Conservation (phyloP, 2,113 vertebrate genomes). For the Ochotona curzoniae region DNA sequence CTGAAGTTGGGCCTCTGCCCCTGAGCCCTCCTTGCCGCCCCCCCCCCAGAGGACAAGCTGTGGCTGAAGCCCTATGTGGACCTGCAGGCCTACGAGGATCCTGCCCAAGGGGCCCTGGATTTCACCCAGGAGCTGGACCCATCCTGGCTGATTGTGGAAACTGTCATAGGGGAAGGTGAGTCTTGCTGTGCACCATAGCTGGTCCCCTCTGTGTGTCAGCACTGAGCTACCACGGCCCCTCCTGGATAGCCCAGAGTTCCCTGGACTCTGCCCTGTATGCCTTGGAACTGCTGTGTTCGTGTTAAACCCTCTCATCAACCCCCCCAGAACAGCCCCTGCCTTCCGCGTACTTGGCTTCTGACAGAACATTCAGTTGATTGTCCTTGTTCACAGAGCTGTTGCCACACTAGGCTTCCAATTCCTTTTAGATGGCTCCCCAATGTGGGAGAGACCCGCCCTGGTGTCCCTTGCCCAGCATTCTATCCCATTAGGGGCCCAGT, state of each 20-base stretch:
- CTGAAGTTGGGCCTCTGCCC: neutral
- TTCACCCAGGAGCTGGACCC: slow-evolving; percentile 86
- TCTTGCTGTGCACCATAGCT: neutral
- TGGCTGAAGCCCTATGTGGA: slow-evolving; percentile 90
- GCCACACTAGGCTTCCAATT: neutral
- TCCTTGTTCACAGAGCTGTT: neutral
- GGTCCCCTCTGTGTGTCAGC: neutral
- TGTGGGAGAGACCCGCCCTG: neutral
- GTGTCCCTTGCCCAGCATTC: neutral
- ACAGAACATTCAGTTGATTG: neutral
- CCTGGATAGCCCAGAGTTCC: neutral
- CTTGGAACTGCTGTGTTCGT: neutral
- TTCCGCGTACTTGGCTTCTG: neutral
- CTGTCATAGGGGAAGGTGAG: slow-evolving; percentile 88
- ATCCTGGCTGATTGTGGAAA: slow-evolving; percentile 84
- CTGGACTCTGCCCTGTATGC: neutral
- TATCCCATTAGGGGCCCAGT: neutral
- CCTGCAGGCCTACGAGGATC: slow-evolving; percentile 88
- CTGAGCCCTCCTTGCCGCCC: slow-evolving; percentile 31
- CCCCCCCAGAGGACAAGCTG: slow-evolving; percentile 84
- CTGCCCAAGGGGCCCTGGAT: slow-evolving; percentile 86
- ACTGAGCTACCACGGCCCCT: neutral
- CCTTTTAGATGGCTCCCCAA: neutral
- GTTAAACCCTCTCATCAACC: neutral
- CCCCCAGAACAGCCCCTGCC: neutral